Conservation (phyloP, 2,797 vertebrate genomes). For the Sylvia borin region DNA sequence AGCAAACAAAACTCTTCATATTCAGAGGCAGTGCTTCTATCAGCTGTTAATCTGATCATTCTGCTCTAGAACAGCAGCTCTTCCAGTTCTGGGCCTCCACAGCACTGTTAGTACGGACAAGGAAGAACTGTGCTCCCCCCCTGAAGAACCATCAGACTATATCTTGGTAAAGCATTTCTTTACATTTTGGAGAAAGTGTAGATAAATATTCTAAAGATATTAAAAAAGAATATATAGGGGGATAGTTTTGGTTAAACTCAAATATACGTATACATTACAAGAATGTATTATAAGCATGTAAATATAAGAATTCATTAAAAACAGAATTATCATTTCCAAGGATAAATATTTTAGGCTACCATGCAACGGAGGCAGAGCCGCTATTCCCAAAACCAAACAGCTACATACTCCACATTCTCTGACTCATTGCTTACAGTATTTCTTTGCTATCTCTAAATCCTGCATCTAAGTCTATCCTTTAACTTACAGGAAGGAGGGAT, state of each 20-base stretch:
- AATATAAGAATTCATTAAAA: not conserved
- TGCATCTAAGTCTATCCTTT: not conserved
- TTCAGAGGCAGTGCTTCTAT: not conserved
- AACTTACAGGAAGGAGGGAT: not conserved
- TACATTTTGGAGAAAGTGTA: not conserved
- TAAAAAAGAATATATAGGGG: not conserved
- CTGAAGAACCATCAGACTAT: not conserved
- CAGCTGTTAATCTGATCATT: not conserved
- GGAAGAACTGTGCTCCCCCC: not conserved
- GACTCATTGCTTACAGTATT: not conserved
- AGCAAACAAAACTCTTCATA: not conserved
- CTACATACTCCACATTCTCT: not conserved
- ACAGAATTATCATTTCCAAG: not conserved
- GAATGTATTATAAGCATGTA: not conserved
- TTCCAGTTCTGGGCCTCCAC: not conserved
- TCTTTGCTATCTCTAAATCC: not conserved
- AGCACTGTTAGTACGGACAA: not conserved
- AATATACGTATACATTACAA: not conserved
- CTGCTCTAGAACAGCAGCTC: not conserved
- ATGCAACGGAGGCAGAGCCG: not conserved
- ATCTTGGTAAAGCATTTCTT: not conserved
- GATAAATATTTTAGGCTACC: not conserved
- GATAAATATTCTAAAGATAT: not conserved
- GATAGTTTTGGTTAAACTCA: not conserved
- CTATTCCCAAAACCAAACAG: not conserved